Evolutionary conservation across 2,797 vertebrate genomes (phyloP).

Genomic region (Agapornis canus): DNA sequence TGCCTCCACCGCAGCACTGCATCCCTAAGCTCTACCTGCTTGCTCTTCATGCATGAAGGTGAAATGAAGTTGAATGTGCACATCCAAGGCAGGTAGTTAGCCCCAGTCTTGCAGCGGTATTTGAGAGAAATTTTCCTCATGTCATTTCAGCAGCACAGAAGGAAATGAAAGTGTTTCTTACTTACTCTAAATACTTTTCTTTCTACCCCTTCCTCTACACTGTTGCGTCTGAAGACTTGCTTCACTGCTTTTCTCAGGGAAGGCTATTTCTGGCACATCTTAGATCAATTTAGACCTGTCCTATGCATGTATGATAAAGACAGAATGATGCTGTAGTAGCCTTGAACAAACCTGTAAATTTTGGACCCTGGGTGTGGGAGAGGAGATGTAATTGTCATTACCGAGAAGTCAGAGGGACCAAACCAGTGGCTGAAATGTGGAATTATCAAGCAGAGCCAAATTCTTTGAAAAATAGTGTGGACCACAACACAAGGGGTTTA

Average conservation of each 20-base stretch:
- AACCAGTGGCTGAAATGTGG: neutral
- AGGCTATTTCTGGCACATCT: slow-evolving; percentile 58
- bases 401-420: neutral
- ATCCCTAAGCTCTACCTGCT: neutral
- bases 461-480: neutral
- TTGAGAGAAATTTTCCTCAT: slow-evolving; percentile 14
- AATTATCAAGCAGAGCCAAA: neutral
- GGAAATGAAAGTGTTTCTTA: slow-evolving; percentile 65
- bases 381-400: neutral
- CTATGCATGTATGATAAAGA: neutral
- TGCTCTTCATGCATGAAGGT: slow-evolving; percentile 35
- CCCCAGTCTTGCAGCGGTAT: neutral
- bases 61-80: neutral
- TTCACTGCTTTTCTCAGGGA: slow-evolving; percentile 56
- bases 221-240: slow-evolving; percentile 44
- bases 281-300: slow-evolving; percentile 30
- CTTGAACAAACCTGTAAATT: neutral
- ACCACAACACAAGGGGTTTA: neutral
- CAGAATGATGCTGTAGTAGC: neutral
- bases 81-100: neutral
- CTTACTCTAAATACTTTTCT: slow-evolving; percentile 55
- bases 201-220: slow-evolving; percentile 11
- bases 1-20: neutral
- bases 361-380: neutral
- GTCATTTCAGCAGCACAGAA: slow-evolving; percentile 16